Base-by-base conservation (phyloP, 1,140 invertebrate species). In the Ostrea denselamellosa region DNA sequence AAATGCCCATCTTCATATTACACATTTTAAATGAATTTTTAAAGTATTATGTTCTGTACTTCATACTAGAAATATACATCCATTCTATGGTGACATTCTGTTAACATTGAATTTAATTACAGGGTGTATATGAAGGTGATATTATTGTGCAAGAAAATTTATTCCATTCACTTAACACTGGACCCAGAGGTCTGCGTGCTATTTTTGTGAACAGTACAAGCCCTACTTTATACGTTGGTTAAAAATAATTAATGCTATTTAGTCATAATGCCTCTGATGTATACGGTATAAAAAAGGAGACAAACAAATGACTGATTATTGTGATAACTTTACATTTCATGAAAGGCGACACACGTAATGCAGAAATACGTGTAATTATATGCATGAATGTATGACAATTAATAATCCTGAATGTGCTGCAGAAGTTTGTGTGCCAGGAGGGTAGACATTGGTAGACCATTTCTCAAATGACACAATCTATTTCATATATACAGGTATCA, bases 31-130 rank as follows among this genome's bases (percentile, higher is more conserved):
- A 71, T 22, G 25, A 71, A 34, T 34, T 44, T 44, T 44, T 71
- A 25, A 25, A 77, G 25, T 28, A 25, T 77, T 34, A 28, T 25
- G 25, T 34, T 77, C 14, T 10, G 10, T 34, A 28, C 68, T 77
- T 77, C 28, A 28, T 14, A 9, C 22, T 28, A 77, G 22, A 77
- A 34, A 77, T 28, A 34, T 62, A 34, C 68, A 28, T 77, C 28
- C 68, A 28, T 77, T 77, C 28, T 17, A 77, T 77, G 68, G 14
- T 77, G 68, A 34, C 25, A 77, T 77, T 77, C 28, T 77, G 68
- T 77, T 34, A 34, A 77, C 22, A 34, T 77, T 77, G 68, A 34
- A 77, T 77, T 77, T 77, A 77, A 77, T 77, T 25, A 77, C 28
- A 14, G 25, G 25, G 22, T 77, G 28, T 34, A 25, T 12, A 28